Base-by-base conservation (phyloP, 2,113 vertebrate species). In the Nibea albiflora region DNA sequence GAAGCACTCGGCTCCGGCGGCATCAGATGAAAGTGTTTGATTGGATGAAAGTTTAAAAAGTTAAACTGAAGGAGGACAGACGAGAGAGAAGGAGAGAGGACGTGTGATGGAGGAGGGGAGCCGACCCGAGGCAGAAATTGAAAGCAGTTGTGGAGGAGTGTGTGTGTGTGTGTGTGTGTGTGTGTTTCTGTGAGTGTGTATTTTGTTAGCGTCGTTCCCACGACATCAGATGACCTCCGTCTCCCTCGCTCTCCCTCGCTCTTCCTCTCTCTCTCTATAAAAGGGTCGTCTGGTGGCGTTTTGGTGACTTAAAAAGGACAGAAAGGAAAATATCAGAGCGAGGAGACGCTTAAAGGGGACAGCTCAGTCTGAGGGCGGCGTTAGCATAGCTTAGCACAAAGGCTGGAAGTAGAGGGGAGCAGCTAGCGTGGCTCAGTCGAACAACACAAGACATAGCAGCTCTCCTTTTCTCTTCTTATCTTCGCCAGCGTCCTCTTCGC, bases 261-360 rank as follows among this genome's bases (percentile, higher is more conserved):
- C 31, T 31, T 5, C 31, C 31, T 54, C 60, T 62, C 44, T 54
- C 63, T 7, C 68, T 80, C 86, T 86, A 86, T 91, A 92, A 92
- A 90, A 31, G 88, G 87, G 8, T 76, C 67, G 88, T 91, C 91
- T 87, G 87, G 79, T 85, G 77, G 77, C 80, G 10, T 22, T 77
- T 82, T 12, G 72, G 75, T 64, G 80, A 74, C 88, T 87, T 62
- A 81, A 91, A 88, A 92, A 88, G 88, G 86, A 80, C 67, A 81
- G 6, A 77, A 42, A n/a, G 12, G 39, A 46, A 46, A 46, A n/a
- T n/a, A n/a, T n/a, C n/a, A n/a, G 47, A 8, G 47, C 5, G 47
- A 6, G 15, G 47, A 17, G 5, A 15, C 5, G 1, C 3, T 49
- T 49, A 15, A 49, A 49, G 47, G n/a, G 47, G 16, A 16, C 16